phyloP scores from a whole-genome alignment of 1,140 invertebrate genomes.

The Drosophila kohkoa region DNA sequence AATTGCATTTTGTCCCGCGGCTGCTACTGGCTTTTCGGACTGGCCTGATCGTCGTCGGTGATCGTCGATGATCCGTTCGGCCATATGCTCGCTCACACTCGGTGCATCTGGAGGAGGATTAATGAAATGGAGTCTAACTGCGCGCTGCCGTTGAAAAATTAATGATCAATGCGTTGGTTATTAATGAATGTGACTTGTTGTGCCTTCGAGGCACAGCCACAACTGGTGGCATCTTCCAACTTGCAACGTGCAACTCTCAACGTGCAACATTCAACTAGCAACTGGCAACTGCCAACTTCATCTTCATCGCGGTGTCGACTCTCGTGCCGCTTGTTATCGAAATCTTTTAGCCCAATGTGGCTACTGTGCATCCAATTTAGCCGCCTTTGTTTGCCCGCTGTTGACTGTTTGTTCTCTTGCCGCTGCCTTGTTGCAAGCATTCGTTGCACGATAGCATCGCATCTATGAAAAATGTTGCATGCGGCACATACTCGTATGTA shows the following conservation, averaged over 20 bases:
- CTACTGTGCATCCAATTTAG: slow-evolving; percentile 62
- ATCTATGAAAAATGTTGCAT: slow-evolving; percentile 36
- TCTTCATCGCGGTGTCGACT: slow-evolving; percentile 9
- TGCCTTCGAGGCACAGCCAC: background rate
- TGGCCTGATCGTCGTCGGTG: background rate
- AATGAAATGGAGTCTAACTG: slow-evolving; percentile 60
- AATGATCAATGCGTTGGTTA: slow-evolving; percentile 75
- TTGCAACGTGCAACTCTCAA: too few species aligned
- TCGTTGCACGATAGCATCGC: slow-evolving; percentile 34
- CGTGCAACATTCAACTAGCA: background rate
- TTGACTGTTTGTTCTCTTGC: slow-evolving; percentile 31
- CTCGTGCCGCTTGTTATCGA: slow-evolving; percentile 61
- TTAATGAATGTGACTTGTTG: slow-evolving; percentile 64
- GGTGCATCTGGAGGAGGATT: slow-evolving; percentile 55
- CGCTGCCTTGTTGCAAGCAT: slow-evolving; percentile 16
- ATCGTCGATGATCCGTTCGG: background rate
- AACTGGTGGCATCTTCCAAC: slow-evolving; percentile 24
- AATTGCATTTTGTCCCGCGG: slow-evolving; percentile 50
- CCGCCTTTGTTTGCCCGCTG: slow-evolving; percentile 19
- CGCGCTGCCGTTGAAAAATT: slow-evolving; percentile 68
- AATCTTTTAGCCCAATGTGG: slow-evolving; percentile 77
- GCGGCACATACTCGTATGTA: background rate
- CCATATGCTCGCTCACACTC: background rate
- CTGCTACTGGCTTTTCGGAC: slow-evolving; percentile 47
- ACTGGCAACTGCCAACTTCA: slow-evolving; percentile 28